Evolutionary conservation across 1,140 invertebrate species (phyloP), one percentile per base, ranked within the genome.

Genomic region (Varroa destructor): DNA sequence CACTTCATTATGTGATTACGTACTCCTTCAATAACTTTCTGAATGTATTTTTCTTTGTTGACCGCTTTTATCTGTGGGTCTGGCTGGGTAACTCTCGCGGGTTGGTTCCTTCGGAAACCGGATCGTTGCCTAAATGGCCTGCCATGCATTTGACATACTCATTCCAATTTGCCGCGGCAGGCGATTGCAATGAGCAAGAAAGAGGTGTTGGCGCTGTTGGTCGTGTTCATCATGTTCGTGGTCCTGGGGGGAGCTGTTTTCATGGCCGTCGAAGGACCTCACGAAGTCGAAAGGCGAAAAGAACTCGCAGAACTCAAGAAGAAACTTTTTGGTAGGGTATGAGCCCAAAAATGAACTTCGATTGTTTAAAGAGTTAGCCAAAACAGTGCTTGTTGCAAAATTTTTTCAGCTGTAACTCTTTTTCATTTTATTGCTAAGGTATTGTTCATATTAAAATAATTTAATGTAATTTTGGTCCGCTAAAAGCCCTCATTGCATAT

Each of bases 171-270:
- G 25, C 25, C 25, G 25, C 25, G 25, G 1, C 56, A 75, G 74
- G 73, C 72, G 51, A 75, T 75, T 72, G 73, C 74, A 70, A 73
- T 76, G 43, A 74, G 74, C 70, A 77, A 77, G 71, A 79, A 77
- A 72, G 78, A 75, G 72, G 73, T 79, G 8, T 76, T 79, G 10
- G 75, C 79, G 36, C 86, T 85, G 73, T 75, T 85, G 6, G 76
- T 88, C 0, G 85, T 87, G 76, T 90, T 88, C 75, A 79, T 86
- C 36, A 81, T 84, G 5, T 91, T 88, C 78, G 81, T 91, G 72
- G 79, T 87, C 12, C 81, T 87, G 64, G 89, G 89, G 0, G 87
- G 87, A 0, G 79, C 87, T 51, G 84, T 90, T 51, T 91, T 91
- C 79, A 86, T 88, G 73, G 83, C 84, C 14, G 79, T 91, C 70